Evolutionary conservation across 2,113 vertebrate species (phyloP), one percentile per base, ranked within the genome.

Genomic region (Channa maculata): DNA sequence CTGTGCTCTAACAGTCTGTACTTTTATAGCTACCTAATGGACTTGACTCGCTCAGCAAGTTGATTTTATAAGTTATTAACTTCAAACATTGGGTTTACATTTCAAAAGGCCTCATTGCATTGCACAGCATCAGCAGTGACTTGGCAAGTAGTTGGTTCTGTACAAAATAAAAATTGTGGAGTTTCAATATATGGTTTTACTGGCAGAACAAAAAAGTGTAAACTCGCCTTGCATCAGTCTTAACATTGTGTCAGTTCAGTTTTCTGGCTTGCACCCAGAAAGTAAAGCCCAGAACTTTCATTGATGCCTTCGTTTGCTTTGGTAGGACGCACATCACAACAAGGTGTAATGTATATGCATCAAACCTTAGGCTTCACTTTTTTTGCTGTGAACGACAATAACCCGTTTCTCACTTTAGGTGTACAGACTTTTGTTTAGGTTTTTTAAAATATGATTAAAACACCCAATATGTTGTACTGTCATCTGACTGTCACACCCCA

Each of bases 1-100:
- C 84, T 77, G 72, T 78, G 60, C 65, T 84, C 72, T 53, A 79
- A 82, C 81, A 61, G 79, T 85, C 79, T 80, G 65, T 76, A 66
- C 64, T 86, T 85, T 84, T 87, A 83, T 65, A 67, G 80, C 57
- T 80, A 45, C 71, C 51, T 52, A 65, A 62, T 64, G 72, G 73
- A 84, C 59, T 46, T 60, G 48, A 76, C 63, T 76, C 43, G 75
- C 79, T 69, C 67, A 50, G 46, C 75, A 41, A 70, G 71, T 62
- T 34, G 79, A 60, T 82, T 77, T 83, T 65, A 59, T 57, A 38
- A 71, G 55, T 55, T 50, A 46, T 44, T 49, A 67, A 53, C 67
- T 55, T 79, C 45, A 14, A 71, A 65, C 70, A 76, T 80, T 62
- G 69, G 53, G 59, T 80, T 76, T 76, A 65, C 76, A 85, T 84